Conservation (phyloP, 2,113 vertebrate species). For the Perccottus glenii region DNA sequence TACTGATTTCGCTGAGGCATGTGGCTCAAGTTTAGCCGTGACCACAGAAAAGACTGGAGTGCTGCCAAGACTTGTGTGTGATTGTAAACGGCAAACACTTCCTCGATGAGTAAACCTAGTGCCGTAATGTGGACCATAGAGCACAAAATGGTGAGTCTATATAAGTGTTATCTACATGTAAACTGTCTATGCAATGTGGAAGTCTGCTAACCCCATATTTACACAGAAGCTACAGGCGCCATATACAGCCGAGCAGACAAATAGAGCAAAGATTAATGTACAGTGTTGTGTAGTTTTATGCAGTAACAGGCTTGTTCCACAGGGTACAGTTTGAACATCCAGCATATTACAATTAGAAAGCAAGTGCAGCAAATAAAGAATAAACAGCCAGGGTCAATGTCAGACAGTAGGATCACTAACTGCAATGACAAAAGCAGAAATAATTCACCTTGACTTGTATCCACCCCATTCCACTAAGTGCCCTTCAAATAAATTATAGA, state of each 20-base stretch:
- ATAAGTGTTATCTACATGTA: slow-evolving; percentile 43
- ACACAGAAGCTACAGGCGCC: slow-evolving; percentile 39
- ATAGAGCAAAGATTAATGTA: slow-evolving; percentile 14
- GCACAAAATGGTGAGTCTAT: slow-evolving; percentile 27
- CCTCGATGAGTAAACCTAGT: slow-evolving; percentile 26
- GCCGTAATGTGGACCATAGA: slow-evolving; percentile 31
- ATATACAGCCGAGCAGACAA: slow-evolving; percentile 11
- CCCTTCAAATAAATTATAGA: too few species aligned
- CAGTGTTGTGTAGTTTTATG: slow-evolving; percentile 8
- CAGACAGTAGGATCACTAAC: too few species aligned
- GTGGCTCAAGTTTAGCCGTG: slow-evolving; percentile 61
- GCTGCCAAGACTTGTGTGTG: slow-evolving; percentile 31
- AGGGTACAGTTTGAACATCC: too few species aligned
- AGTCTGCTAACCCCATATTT: slow-evolving; percentile 57
- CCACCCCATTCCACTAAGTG: too few species aligned
- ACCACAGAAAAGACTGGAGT: slow-evolving; percentile 49
- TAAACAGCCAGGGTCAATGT: too few species aligned
- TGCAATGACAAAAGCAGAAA: too few species aligned
- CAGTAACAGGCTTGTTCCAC: neutral
- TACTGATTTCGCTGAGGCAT: slow-evolving; percentile 46
- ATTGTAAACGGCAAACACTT: slow-evolving; percentile 40
- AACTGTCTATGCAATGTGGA: slow-evolving; percentile 44
- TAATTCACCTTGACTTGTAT: too few species aligned
- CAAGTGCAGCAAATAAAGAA: too few species aligned
- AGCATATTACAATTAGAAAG: too few species aligned